Conservation (phyloP, 2,888 invertebrate genomes). For the Archips xylosteana region DNA sequence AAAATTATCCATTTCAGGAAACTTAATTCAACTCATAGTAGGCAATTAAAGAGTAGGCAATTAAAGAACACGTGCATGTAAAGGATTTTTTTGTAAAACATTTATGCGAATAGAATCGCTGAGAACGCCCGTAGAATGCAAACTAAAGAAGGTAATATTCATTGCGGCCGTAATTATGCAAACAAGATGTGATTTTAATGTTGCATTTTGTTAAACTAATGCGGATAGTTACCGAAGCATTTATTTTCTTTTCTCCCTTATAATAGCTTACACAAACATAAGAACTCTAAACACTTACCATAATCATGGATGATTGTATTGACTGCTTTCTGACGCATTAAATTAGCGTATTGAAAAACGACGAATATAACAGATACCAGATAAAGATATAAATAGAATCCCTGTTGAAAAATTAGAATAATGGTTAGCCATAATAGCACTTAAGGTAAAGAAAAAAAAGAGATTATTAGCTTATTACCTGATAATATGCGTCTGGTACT, state of each 20-base stretch:
- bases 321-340: slow-evolving; percentile 88
- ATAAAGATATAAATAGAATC: slow-evolving; percentile 94
- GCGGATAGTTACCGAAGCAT: slow-evolving; percentile 71
- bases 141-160: slow-evolving; percentile 78
- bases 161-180: slow-evolving; percentile 80
- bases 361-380: slow-evolving; percentile 91
- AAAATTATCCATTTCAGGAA: slow-evolving; percentile 48
- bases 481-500: slow-evolving; percentile 91
- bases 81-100: slow-evolving; percentile 61
- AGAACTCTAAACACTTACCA: slow-evolving; percentile 62
- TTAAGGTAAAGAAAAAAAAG: slow-evolving; percentile 1
- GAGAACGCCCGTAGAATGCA: slow-evolving; percentile 74
- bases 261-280: slow-evolving; percentile 12
- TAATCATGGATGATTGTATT: slow-evolving; percentile 85
- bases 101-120: slow-evolving; percentile 70
- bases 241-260: slow-evolving; percentile 30
- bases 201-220: slow-evolving; percentile 83
- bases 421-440: not conserved
- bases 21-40: slow-evolving; percentile 47
- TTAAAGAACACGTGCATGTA: slow-evolving; percentile 57
- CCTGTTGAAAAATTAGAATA: slow-evolving; percentile 79
- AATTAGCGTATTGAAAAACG: slow-evolving; percentile 88
- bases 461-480: slow-evolving; percentile 70
- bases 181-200: slow-evolving; percentile 85
- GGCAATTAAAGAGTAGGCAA: slow-evolving; percentile 54